Conservation (phyloP, 2,113 vertebrate genomes). For the Melospiza georgiana region DNA sequence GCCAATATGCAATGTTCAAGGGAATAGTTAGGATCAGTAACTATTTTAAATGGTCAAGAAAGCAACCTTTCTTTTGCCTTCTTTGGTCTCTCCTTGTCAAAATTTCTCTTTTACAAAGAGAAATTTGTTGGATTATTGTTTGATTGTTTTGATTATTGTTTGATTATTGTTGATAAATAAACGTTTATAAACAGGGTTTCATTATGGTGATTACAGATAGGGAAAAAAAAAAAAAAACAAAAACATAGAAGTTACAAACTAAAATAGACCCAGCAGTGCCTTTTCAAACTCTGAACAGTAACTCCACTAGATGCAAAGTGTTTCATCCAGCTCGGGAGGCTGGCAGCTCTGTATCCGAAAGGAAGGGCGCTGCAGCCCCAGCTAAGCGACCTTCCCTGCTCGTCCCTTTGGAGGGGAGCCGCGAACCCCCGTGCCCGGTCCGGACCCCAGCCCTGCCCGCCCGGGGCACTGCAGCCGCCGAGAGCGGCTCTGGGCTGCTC, state of each 20-base stretch:
- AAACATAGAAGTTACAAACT: neutral
- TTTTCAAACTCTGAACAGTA: neutral
- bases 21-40: neutral
- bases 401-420: neutral
- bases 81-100: neutral
- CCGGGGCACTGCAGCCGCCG: neutral
- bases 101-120: neutral
- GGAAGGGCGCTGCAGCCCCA: neutral
- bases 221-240: no score
- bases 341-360: neutral
- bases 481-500: accelerated
- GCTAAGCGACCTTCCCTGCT: neutral
- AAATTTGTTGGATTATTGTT: neutral
- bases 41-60: neutral
- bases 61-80: neutral
- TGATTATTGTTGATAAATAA: neutral
- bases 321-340: accelerated
- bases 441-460: no score
- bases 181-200: neutral
- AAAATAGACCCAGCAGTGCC: neutral
- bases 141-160: neutral
- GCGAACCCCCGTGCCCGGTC: neutral
- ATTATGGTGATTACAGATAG: neutral
- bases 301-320: neutral
- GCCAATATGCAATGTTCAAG: neutral